Base-by-base conservation (phyloP, 2,113 vertebrate species). In the Chroicocephalus ridibundus region DNA sequence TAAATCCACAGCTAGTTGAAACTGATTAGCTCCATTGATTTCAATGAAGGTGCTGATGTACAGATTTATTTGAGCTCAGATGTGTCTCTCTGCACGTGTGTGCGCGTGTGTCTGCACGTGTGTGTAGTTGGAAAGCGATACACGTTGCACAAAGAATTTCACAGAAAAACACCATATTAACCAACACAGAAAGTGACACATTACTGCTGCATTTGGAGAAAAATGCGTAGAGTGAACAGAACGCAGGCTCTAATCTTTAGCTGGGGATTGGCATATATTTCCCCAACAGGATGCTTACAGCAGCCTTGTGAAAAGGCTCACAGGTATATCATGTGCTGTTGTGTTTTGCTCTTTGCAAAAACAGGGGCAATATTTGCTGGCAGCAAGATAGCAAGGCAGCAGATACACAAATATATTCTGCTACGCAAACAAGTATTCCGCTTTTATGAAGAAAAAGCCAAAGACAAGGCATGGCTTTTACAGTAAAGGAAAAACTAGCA, bases 21-120 rank as follows among this genome's bases (percentile, higher is more conserved):
- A 75, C 62, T 70, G 88, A 91, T 89, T 70, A 87, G 62, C 51
- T 94, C 54, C 89, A 87, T 10, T 91, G 88, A 95, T 82, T 92
- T 79, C 80, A 76, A 8, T 6, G 65, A 57, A 91, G 83, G 74
- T 65, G 69, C 52, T 61, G 81, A 86, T 14, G 12, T 42, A 66
- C 52, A 76, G 36, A 87, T 87, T 92, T 75, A 60, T 64, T 55
- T 32, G 58, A 91, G 70, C 25, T 76, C 78, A 13, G 57, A 46
- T 42, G 25, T 24, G 9, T 51, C 38, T 54, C 38, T 54, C 47
- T 64, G 38, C 60, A 77, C 2, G 2, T 17, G 32, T n/a, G n/a
- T 16, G 27, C 49, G 36, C 31, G 27, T 38, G n/a, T 27, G 32
- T 64, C 47, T 52, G 49, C 31, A n/a, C 0, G 3, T 15, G 32